A percentile compares a stretch with the other conserved stretches of the same genome.
Conservation (phyloP, 2,888 invertebrate species). For the Parnassius glacialis region DNA sequence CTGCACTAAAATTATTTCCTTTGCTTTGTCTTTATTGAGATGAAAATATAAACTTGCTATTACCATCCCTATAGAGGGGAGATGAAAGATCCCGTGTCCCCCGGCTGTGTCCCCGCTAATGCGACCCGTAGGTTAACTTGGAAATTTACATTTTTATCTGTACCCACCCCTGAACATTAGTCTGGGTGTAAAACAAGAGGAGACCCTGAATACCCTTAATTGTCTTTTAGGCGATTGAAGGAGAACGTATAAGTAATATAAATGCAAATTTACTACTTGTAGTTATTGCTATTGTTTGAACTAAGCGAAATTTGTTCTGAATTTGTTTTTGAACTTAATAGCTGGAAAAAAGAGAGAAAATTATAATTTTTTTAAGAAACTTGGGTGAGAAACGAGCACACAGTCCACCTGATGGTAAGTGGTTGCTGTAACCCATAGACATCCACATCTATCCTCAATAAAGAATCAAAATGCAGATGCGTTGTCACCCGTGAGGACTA, state of each 20-base stretch:
- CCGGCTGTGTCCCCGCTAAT: constrained; percentile 46
- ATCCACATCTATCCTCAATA: too few species aligned
- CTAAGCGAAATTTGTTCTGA: constrained; percentile 33
- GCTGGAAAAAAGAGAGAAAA: too few species aligned
- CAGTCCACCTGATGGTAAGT: too few species aligned
- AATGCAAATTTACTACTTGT: constrained; percentile 59
- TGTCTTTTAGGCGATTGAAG: constrained; percentile 47
- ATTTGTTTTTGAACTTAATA: too few species aligned
- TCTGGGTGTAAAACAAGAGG: constrained; percentile 59
- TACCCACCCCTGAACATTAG: constrained; percentile 43
- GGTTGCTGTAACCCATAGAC: too few species aligned
- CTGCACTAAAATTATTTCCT: too few species aligned
- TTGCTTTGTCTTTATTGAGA: too few species aligned
- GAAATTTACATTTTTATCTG: constrained; percentile 39
- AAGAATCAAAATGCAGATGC: too few species aligned
- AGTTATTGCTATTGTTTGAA: constrained; percentile 46
- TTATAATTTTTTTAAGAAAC: too few species aligned
- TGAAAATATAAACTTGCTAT: constrained; percentile 1
- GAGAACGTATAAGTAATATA: constrained; percentile 65
- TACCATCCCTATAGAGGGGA: constrained; percentile 40
- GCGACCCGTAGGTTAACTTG: constrained; percentile 45
- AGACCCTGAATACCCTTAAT: constrained; percentile 53
- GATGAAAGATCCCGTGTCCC: constrained; percentile 49
- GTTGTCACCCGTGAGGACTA: too few species aligned
- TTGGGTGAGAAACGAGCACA: too few species aligned